Conservation (phyloP, 2,888 invertebrate species). For the Leptinotarsa haldemani region DNA sequence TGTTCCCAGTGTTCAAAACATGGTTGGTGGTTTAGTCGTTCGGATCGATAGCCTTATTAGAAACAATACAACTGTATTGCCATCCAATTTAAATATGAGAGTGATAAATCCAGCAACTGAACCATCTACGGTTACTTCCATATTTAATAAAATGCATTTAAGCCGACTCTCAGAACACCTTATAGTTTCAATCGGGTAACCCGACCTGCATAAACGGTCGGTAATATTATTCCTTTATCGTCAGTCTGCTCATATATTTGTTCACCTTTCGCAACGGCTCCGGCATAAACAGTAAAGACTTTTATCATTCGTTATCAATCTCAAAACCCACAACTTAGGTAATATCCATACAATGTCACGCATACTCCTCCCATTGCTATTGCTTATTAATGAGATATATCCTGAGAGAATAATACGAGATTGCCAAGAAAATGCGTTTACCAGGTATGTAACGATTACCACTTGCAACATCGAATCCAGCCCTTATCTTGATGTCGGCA, state of each 20-base stretch:
- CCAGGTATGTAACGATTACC: constrained; percentile 52
- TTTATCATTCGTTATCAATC: constrained; percentile 61
- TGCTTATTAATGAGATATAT: constrained; percentile 64
- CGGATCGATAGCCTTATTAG: background rate
- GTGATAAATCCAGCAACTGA: background rate
- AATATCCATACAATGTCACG: constrained; percentile 66
- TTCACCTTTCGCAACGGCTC: constrained; percentile 49
- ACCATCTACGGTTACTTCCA: background rate
- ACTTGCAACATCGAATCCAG: constrained; percentile 49
- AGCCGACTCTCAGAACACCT: background rate
- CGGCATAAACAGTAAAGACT: constrained; percentile 48
- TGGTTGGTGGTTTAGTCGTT: no score
- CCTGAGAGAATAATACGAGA: constrained; percentile 53
- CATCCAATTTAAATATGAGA: background rate
- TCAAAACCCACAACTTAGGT: constrained; percentile 56
- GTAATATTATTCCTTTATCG: constrained; percentile 47
- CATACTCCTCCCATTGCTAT: constrained; percentile 62
- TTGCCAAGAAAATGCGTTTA: constrained; percentile 54
- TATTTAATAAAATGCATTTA: background rate
- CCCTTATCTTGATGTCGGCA: constrained; percentile 42
- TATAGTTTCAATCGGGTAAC: constrained; percentile 14
- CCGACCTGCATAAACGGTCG: constrained; percentile 14
- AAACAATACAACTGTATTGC: background rate
- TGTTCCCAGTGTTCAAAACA: no score
- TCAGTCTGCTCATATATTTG: constrained; percentile 48